phyloP scores from a whole-genome alignment of 2,113 vertebrate species.

The Brachionichthys hirsutus region DNA sequence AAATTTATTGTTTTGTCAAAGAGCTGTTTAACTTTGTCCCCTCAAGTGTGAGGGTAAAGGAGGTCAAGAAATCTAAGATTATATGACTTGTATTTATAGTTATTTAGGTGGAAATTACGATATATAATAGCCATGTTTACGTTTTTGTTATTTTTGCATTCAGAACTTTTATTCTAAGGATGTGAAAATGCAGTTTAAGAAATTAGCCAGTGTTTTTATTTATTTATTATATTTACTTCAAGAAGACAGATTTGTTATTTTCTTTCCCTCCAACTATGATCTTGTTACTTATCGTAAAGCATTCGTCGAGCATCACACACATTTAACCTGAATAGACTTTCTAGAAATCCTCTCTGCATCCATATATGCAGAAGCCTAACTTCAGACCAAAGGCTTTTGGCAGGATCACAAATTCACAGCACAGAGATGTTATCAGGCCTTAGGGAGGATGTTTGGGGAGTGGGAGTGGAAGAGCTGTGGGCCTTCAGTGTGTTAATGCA shows the following conservation, averaged over 20 bases:
- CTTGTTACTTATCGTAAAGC: slow-evolving; percentile 12
- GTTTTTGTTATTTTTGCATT: no score
- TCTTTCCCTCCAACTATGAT: slow-evolving; percentile 4
- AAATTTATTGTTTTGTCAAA: slow-evolving; percentile 55
- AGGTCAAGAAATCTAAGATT: slow-evolving; percentile 22
- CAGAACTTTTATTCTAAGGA: no score
- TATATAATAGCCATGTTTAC: no score
- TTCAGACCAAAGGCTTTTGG: slow-evolving; percentile 39
- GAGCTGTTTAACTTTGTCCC: slow-evolving; percentile 32
- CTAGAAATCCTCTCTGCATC: slow-evolving; percentile 46
- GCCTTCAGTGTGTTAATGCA: slow-evolving; percentile 81
- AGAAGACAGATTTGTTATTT: slow-evolving; percentile 17
- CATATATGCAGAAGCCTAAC: slow-evolving; percentile 10
- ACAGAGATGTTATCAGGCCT: slow-evolving; percentile 73
- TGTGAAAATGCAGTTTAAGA: neutral
- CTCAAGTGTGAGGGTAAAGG: slow-evolving; percentile 20
- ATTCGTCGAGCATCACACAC: slow-evolving; percentile 27
- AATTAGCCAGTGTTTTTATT: no score
- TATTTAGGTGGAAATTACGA: slow-evolving; percentile 14
- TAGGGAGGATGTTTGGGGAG: slow-evolving; percentile 73
- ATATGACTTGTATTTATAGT: slow-evolving; percentile 11
- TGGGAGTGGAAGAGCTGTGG: slow-evolving; percentile 69
- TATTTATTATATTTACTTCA: no score
- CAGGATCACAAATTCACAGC: slow-evolving; percentile 56
- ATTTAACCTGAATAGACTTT: slow-evolving; percentile 43